Conservation (phyloP, 2,888 invertebrate species). For the Mythimna albipuncta region DNA sequence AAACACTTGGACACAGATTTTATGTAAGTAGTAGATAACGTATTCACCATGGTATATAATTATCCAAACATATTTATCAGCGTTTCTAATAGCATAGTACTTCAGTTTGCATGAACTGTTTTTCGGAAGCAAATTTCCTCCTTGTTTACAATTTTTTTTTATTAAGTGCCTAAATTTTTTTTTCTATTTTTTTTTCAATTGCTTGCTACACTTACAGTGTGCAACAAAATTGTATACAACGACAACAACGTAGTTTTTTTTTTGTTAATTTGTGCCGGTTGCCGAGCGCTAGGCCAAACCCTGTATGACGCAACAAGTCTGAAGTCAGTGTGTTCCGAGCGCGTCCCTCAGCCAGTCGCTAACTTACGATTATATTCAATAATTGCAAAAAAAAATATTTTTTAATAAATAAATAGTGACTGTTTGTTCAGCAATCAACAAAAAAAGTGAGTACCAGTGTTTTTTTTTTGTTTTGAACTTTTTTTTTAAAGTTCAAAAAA, state of each 20-base stretch:
- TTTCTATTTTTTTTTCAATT: too few relatives aligned
- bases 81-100: neutral
- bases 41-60: too few relatives aligned
- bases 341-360: conserved; percentile 43
- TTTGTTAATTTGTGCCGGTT: neutral
- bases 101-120: neutral
- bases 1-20: too few relatives aligned
- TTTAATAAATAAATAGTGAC: conserved; percentile 34
- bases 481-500: neutral
- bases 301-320: neutral
- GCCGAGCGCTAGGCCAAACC: neutral
- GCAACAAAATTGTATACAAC: conserved; percentile 12
- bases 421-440: conserved; percentile 29
- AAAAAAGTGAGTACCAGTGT: conserved; percentile 49
- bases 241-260: neutral
- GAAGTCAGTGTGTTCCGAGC: conserved; percentile 30
- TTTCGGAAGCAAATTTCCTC: neutral
- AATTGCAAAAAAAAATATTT: conserved; percentile 20
- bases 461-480: conserved; percentile 1
- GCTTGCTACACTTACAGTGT: too few relatives aligned
- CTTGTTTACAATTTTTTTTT: neutral
- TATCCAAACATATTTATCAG: neutral
- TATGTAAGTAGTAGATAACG: neutral
- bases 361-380: conserved; percentile 15
- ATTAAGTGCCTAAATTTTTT: too few relatives aligned